Percentiles rank a stretch among this genome's conserved stretches.
phyloP scores from a whole-genome alignment of 2,113 vertebrate genomes.

The Lophotis ruficrista region DNA sequence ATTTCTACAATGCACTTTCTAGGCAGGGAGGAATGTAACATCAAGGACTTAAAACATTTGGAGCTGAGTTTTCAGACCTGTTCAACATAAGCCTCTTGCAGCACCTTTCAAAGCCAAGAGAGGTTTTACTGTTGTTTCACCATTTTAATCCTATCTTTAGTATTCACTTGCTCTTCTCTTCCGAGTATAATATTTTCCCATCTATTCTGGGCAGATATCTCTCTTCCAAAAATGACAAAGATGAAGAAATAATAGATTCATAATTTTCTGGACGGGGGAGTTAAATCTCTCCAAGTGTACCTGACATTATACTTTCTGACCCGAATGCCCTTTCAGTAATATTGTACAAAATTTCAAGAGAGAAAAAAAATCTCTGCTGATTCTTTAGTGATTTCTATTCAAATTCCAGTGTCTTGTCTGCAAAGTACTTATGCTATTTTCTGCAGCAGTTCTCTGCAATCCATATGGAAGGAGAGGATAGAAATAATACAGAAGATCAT shows the following conservation, averaged over 20 bases:
- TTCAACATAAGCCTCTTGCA: neutral
- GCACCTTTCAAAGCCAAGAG: neutral
- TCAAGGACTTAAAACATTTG: neutral
- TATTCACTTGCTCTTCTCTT: neutral
- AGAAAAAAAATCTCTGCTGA: slow-evolving; percentile 1
- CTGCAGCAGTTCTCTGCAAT: slow-evolving; percentile 11
- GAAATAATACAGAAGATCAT: slow-evolving; percentile 34
- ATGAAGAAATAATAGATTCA: neutral
- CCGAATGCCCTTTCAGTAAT: neutral
- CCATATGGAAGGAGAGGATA: neutral
- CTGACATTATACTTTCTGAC: neutral
- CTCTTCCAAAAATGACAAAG: neutral
- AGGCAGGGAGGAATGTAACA: neutral
- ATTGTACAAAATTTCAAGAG: neutral
- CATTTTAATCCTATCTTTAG: neutral
- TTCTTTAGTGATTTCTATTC: neutral
- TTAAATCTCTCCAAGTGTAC: neutral
- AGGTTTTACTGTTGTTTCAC: neutral
- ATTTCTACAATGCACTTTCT: neutral
- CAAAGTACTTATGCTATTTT: slow-evolving; percentile 36
- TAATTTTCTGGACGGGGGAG: neutral
- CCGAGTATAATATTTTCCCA: neutral
- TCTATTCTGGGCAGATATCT: neutral
- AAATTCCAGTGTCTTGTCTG: slow-evolving; percentile 23
- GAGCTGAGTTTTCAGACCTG: neutral